A percentile compares a stretch with the other conserved stretches of the same genome.
Evolutionary conservation across 2,113 vertebrate genomes (phyloP).

Genomic region (Dolichallabes microphthalmus): DNA sequence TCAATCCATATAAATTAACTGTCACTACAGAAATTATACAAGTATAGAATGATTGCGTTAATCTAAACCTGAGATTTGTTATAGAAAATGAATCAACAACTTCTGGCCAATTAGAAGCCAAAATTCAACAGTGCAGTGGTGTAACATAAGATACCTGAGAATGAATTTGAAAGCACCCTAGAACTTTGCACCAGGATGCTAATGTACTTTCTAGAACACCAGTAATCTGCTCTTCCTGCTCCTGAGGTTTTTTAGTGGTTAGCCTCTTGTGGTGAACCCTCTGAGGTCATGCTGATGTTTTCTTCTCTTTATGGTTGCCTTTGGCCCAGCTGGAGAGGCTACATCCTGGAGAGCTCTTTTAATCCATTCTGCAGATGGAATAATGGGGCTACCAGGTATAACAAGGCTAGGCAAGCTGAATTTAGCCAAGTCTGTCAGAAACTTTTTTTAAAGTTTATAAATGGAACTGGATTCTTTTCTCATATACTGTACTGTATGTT

Average conservation of each 20-base stretch:
- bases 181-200: constrained; percentile 6
- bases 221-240: constrained; percentile 30
- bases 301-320: constrained; percentile 31
- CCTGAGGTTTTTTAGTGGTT: constrained; percentile 23
- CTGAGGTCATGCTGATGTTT: constrained; percentile 29
- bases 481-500: background rate
- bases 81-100: background rate
- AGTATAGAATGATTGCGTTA: background rate
- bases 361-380: constrained; percentile 24
- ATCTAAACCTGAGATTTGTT: background rate
- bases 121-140: background rate
- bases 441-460: background rate
- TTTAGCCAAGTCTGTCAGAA: constrained; percentile 19
- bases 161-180: background rate
- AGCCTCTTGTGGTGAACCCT: constrained; percentile 13
- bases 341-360: constrained; percentile 16
- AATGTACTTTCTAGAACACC: background rate
- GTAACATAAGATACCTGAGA: background rate
- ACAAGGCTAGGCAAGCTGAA: constrained; percentile 23
- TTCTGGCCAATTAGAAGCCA: constrained; percentile 7
- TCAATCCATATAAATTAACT: background rate
- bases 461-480: background rate
- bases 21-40: background rate
- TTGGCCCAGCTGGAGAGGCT: constrained; percentile 10
- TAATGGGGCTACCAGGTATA: constrained; percentile 32